Conservation (phyloP, 2,113 vertebrate species). For the Psammodynastes pulverulentus region DNA sequence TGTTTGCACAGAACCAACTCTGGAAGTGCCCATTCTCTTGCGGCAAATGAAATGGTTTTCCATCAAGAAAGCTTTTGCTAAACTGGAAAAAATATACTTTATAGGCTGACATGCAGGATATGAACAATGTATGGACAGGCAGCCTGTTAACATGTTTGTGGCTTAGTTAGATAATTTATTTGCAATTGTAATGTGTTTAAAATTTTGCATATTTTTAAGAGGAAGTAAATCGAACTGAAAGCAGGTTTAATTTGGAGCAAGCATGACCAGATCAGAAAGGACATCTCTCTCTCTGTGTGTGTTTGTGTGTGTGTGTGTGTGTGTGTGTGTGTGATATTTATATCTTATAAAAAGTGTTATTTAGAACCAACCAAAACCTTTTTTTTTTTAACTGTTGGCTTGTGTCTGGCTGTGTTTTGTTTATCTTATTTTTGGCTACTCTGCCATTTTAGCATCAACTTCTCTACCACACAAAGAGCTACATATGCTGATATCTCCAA, state of each 20-base stretch:
- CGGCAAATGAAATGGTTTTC: background rate
- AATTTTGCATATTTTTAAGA: background rate
- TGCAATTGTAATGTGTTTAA: background rate
- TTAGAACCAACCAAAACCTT: background rate
- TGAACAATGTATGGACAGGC: background rate
- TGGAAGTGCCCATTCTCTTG: background rate
- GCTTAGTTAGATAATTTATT: background rate
- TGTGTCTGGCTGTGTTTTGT: background rate
- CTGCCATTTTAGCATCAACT: background rate
- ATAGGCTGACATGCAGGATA: background rate
- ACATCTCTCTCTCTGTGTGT: too few species aligned
- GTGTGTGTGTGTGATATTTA: background rate
- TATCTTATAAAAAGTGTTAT: background rate
- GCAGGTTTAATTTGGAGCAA: background rate
- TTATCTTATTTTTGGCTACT: background rate
- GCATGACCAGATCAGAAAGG: background rate
- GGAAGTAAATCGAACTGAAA: background rate
- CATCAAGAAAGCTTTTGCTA: background rate
- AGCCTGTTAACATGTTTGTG: background rate
- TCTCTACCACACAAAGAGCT: background rate
- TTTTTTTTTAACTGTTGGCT: background rate
- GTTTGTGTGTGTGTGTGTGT: too few species aligned
- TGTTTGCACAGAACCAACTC: background rate
- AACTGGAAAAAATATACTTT: background rate
- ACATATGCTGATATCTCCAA: background rate